Evolutionary conservation across 1,140 invertebrate species (phyloP), one percentile per base, ranked within the genome.

Genomic region (Drosophila virilis): DNA sequence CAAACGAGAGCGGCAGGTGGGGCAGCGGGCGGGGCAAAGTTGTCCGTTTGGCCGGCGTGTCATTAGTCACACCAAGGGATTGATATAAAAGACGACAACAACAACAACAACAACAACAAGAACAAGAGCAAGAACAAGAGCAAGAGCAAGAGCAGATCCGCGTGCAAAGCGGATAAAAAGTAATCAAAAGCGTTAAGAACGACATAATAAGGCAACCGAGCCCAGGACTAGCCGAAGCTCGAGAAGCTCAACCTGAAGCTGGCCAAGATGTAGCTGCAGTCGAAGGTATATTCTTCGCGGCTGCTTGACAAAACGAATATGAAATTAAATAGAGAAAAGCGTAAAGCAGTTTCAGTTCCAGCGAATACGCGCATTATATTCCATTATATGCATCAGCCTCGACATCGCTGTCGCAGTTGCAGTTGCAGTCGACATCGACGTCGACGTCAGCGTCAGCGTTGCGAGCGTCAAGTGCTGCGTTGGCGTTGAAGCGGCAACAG

Each of bases 171-270:
- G 81, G 81, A 81, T 90, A 86, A 86, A 90, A 90, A 86, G 86
- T 82, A 82, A 86, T 86, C 86, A 90, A 90, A 90, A 90, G 88
- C 73, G 79, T 77, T 90, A 86, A 90, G 86, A 90, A 90, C 81
- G 88, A 90, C 82, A 86, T 90, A 90, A 90, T 90, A 80, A 90
- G 86, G 81, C 76, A 71, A 88, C 77, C 77, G 71, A 74, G 68
- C 74, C 50, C 65, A 58, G 45, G 32, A 75, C 65, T 62, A 61
- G 52, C 38, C 48, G 42, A 66, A 55, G 52, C 43, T 38, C 35
- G 35, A 62, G 10, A 46, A 38, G 37, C 15, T 59, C 42, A 68
- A 70, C 50, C n/a, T 35, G 52, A 33, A 54, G 73, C 67, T 59
- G 42, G 7, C 15, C 1, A 22, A 28, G 82, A 75, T 35, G 46